Percentiles rank a stretch among this genome's conserved stretches.
Evolutionary conservation across 2,113 vertebrate genomes (phyloP).

Genomic region (Colinus virginianus): DNA sequence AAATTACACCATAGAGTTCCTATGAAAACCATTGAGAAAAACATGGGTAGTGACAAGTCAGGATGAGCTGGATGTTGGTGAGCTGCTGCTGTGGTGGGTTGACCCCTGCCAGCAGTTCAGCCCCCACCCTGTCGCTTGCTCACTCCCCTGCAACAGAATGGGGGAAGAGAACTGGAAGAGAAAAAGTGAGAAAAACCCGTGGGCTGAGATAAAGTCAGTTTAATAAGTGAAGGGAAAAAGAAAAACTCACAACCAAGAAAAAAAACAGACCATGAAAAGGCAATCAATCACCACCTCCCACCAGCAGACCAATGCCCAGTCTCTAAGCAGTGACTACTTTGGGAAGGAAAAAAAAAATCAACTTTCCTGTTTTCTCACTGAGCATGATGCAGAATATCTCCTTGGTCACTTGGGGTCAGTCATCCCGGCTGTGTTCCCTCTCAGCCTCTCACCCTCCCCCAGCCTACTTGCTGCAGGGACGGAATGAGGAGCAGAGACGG

Average conservation of each 20-base stretch:
- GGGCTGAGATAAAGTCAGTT: not conserved
- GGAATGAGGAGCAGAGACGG: not conserved
- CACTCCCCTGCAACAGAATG: accelerated
- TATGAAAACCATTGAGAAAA: not conserved
- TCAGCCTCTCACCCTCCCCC: not conserved
- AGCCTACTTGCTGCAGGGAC: not conserved
- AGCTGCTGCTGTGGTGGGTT: not conserved
- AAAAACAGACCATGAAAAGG: not conserved
- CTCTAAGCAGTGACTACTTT: not conserved
- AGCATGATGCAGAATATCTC: not conserved
- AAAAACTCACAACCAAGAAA: not conserved
- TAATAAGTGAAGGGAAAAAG: not conserved
- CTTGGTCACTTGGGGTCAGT: not conserved
- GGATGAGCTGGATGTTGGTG: not conserved
- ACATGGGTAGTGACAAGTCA: not conserved
- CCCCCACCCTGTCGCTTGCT: not conserved
- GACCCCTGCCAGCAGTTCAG: not conserved
- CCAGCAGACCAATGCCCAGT: not conserved
- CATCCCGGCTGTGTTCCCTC: not conserved
- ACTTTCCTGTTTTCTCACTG: not conserved
- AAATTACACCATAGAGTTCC: not conserved
- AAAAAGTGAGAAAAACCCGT: not conserved
- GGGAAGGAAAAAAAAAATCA: not conserved
- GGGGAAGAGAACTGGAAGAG: not conserved
- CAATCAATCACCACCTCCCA: constrained; percentile 24